Evolutionary conservation across 2,113 vertebrate genomes (phyloP).

Genomic region (Rhabdornis inornatus): DNA sequence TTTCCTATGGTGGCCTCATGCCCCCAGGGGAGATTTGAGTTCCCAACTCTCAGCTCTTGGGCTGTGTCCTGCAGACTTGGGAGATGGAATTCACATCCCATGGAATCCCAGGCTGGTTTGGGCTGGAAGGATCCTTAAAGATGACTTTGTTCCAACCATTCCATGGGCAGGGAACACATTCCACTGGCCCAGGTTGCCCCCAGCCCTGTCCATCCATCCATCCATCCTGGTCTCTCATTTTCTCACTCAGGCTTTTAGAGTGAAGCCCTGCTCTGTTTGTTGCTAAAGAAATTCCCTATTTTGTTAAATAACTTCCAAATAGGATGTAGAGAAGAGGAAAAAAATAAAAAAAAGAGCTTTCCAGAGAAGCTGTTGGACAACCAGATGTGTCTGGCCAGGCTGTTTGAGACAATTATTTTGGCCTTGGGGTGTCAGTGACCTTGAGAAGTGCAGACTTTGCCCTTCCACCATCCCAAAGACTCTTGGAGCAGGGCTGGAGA

Average conservation of each 20-base stretch:
- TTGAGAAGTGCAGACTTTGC: not conserved
- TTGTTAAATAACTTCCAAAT: not conserved
- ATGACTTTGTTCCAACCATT: rapidly evolving
- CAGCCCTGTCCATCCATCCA: rapidly evolving
- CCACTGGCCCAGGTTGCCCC: not conserved
- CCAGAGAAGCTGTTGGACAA: not conserved
- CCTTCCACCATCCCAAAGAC: not conserved
- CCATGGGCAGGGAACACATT: not conserved
- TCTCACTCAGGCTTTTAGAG: not conserved
- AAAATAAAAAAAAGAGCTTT: too few species aligned
- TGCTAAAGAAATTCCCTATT: not conserved
- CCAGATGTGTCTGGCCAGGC: not conserved
- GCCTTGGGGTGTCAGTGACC: not conserved
- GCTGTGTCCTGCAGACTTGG: not conserved
- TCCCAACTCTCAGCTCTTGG: not conserved
- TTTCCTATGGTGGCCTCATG: constrained; percentile 12
- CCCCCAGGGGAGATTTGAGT: not conserved
- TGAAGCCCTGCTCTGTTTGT: not conserved
- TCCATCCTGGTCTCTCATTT: not conserved
- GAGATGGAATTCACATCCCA: not conserved
- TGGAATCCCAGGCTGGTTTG: not conserved
- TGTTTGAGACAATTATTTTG: not conserved
- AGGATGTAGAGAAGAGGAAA: not conserved
- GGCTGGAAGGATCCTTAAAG: not conserved
- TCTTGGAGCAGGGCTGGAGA: not conserved